Conservation (phyloP, 2,113 vertebrate species). For the Lepisosteus oculatus region DNA sequence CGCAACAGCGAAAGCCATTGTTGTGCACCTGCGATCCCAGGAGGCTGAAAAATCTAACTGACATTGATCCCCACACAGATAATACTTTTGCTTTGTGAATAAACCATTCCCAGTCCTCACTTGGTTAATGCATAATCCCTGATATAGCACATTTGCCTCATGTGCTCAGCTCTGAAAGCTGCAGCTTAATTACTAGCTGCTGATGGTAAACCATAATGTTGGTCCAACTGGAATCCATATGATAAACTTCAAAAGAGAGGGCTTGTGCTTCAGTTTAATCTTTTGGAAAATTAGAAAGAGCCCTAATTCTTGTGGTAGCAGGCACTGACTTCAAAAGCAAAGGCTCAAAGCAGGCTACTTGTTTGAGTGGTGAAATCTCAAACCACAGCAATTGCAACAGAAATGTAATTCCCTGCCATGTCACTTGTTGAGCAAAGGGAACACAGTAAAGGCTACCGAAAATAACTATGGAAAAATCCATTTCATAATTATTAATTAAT, state of each 20-base stretch:
- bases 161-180: neutral
- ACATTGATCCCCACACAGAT: no score
- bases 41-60: neutral
- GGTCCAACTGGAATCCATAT: neutral
- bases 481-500: neutral
- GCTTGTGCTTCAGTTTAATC: neutral
- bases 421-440: neutral
- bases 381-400: no score
- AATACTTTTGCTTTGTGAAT: no score
- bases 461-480: neutral
- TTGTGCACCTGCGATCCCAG: neutral
- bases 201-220: neutral
- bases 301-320: neutral
- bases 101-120: no score
- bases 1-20: neutral
- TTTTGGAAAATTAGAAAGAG: neutral
- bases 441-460: neutral
- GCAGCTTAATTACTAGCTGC: constrained; percentile 3
- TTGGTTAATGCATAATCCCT: no score
- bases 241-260: constrained; percentile 1
- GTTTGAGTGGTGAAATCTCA: no score
- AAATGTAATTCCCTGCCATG: neutral
- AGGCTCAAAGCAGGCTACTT: no score
- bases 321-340: no score
- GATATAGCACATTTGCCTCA: neutral